Evolutionary conservation across 2,888 invertebrate genomes (phyloP).

Genomic region (Philaethria dido): DNA sequence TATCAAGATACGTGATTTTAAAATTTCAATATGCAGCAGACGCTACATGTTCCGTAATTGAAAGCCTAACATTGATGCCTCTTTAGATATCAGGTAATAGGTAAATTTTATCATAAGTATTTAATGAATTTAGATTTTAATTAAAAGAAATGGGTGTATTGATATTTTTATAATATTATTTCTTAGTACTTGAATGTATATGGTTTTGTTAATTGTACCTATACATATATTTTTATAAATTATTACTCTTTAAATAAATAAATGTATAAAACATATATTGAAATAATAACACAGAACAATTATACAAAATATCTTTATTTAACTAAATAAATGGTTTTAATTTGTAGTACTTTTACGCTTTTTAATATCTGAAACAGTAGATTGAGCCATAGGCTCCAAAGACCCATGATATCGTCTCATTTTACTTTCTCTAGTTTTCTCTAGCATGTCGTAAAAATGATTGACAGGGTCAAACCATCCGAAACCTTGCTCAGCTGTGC

Average conservation of each 20-base stretch:
- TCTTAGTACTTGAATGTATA: no score
- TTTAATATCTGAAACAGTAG: constrained; percentile 30
- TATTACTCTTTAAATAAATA: no score
- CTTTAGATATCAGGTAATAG: neutral
- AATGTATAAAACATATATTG: neutral
- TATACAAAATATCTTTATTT: neutral
- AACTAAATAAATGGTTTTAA: neutral
- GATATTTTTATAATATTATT: neutral
- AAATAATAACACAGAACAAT: constrained; percentile 2
- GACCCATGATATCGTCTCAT: constrained; percentile 26
- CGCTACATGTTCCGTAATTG: constrained; percentile 5
- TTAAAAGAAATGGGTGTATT: neutral
- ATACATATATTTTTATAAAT: no score
- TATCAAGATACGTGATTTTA: constrained; percentile 25
- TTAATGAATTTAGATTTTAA: neutral
- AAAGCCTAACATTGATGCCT: neutral
- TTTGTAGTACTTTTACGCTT: constrained; percentile 3
- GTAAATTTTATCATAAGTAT: neutral
- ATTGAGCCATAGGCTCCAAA: constrained; percentile 7
- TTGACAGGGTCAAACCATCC: constrained; percentile 72
- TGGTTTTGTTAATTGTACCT: no score
- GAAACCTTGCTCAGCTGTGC: constrained; percentile 67
- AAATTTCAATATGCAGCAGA: constrained; percentile 11
- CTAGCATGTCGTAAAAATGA: constrained; percentile 69
- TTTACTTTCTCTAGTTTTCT: constrained; percentile 51